Percentiles rank a stretch among this genome's conserved stretches.
These are phyloP conservation scores for Upupa epops DNA, from an alignment of 2,113 vertebrate species.

Conservation along the genomic window DNA sequence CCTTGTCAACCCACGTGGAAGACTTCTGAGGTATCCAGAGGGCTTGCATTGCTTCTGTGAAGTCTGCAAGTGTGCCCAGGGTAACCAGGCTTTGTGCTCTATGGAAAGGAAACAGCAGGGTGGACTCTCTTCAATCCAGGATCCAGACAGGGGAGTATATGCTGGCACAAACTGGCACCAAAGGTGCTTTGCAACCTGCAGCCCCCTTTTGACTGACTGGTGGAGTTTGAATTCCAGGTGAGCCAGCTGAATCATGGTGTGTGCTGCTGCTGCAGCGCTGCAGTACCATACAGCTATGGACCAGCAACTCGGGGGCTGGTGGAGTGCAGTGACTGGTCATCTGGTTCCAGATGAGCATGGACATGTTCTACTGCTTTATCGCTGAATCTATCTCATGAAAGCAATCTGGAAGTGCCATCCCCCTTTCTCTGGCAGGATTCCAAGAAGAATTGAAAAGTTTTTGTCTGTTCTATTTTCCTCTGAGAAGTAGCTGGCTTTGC, in stretches of 20 bases:
- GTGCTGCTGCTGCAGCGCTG: accelerated
- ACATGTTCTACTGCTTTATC: background rate
- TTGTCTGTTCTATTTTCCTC: background rate
- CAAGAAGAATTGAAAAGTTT: background rate
- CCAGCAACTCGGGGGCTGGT: accelerated
- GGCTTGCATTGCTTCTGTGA: background rate
- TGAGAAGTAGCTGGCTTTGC: background rate
- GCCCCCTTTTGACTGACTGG: too few relatives aligned
- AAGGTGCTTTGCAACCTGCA: background rate
- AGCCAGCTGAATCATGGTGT: background rate
- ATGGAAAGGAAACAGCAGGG: background rate
- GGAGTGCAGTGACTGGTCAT: background rate
- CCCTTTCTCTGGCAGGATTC: accelerated
- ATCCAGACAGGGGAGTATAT: accelerated
- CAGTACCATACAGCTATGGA: accelerated
- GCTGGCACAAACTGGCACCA: accelerated
- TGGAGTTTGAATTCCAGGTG: accelerated
- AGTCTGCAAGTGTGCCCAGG: accelerated
- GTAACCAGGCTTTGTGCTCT: accelerated
- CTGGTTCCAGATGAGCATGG: background rate
- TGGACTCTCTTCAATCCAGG: background rate
- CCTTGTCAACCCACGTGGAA: background rate
- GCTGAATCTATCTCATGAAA: accelerated
- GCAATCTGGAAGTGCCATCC: background rate
- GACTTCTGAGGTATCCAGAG: accelerated